Evolutionary conservation across 2,888 invertebrate species (phyloP).

Genomic region (Polia nebulosa): DNA sequence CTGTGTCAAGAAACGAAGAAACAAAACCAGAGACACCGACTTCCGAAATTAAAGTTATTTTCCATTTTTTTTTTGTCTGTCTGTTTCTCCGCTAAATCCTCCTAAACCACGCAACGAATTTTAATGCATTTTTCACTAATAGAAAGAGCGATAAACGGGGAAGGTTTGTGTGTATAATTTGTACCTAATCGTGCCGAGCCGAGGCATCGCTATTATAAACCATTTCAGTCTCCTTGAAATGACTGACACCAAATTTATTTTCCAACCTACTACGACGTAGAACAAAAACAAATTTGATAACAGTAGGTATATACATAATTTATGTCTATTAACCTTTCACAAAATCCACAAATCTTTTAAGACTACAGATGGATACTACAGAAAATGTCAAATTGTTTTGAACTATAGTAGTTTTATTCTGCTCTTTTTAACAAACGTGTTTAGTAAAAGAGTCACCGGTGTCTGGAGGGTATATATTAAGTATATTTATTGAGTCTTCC

Average conservation of each 20-base stretch:
- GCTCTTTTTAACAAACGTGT: constrained; percentile 74
- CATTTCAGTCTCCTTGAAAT: not conserved
- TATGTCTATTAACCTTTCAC: constrained; percentile 40
- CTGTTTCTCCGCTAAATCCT: too few species aligned
- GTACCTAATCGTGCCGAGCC: too few species aligned
- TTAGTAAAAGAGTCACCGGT: constrained; percentile 81
- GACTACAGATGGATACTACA: constrained; percentile 29
- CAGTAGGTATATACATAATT: constrained; percentile 1
- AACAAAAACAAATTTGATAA: constrained; percentile 14
- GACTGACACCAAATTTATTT: not conserved
- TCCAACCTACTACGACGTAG: not conserved
- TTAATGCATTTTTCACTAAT: too few species aligned
- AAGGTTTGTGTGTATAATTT: too few species aligned
- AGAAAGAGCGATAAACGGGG: too few species aligned
- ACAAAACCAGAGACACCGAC: too few species aligned
- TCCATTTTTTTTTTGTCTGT: too few species aligned
- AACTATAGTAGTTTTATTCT: constrained; percentile 61
- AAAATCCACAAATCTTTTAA: constrained; percentile 33
- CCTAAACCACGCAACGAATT: too few species aligned
- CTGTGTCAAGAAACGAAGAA: too few species aligned
- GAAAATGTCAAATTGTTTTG: constrained; percentile 41
- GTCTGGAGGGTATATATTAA: constrained; percentile 80
- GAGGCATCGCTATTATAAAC: not conserved
- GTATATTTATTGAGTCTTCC: constrained; percentile 78
- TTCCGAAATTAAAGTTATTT: too few species aligned